Conservation (phyloP, 2,888 invertebrate species). For the Synergus gifuensis region DNA sequence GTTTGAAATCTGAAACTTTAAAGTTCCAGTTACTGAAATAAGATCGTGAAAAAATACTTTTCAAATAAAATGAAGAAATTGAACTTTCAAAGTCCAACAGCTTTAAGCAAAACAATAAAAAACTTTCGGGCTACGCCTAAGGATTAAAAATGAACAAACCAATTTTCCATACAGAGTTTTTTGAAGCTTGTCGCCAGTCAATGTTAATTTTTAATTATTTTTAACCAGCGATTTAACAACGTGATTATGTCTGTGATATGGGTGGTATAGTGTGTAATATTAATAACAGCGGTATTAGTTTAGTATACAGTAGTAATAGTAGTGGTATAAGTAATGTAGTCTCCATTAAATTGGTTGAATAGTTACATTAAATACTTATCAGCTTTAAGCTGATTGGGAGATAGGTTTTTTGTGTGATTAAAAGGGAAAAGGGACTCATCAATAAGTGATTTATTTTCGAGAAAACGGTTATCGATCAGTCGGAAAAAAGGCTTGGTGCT, state of each 20-base stretch:
- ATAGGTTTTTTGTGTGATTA: background rate
- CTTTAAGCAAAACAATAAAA: background rate
- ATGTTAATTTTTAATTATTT: background rate
- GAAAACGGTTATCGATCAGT: conserved; percentile 28
- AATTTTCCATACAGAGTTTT: background rate
- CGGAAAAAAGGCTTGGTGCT: background rate
- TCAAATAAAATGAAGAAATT: no score
- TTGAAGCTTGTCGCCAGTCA: background rate
- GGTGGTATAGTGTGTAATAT: conserved; percentile 20
- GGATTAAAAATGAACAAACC: conserved; percentile 13
- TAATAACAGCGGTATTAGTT: conserved; percentile 29
- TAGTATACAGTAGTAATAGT: conserved; percentile 35
- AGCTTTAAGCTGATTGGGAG: conserved; percentile 18
- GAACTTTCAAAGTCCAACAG: no score
- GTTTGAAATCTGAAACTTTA: no score
- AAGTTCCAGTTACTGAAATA: no score
- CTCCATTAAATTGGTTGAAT: conserved; percentile 29
- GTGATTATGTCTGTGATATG: conserved; percentile 29
- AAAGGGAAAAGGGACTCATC: background rate
- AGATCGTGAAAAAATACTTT: no score
- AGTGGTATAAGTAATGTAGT: conserved; percentile 39
- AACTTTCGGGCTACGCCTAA: background rate
- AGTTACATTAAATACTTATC: conserved; percentile 32
- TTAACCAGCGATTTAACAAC: conserved; percentile 19
- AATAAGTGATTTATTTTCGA: background rate